Base-by-base conservation (phyloP, 2,797 vertebrate species). In the Oophaga sylvatica region DNA sequence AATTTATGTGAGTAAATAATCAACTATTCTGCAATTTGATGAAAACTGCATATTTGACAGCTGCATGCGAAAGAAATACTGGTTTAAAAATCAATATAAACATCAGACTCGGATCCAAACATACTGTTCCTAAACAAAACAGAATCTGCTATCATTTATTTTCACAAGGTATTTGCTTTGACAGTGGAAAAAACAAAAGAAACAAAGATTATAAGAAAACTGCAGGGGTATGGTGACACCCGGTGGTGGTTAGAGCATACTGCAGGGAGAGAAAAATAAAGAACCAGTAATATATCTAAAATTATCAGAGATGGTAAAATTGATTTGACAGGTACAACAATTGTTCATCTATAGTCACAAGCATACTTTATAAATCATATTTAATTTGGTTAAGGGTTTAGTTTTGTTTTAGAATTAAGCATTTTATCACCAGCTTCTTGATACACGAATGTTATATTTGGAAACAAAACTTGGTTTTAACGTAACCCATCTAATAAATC, bases 111-210 rank as follows among this genome's bases (percentile, higher is more conserved):
- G 22, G 35, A 67, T 53, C 59, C 59, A 85, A 87, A 86, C 65
- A 86, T 76, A 75, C 70, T 81, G 65, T 68, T 53, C 45, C 71
- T 77, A 57, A 76, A 87, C 41, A 79, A 79, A 81, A 76, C 48
- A 63, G 53, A 71, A 59, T 26, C 31, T 53, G 22, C 73, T 20
- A 71, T 60, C 26, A 83, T 80, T 84, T 84, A 83, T 83, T 77
- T 86, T 57, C 80, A 85, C 70, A 77, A 59, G 35, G 53, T 41
- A 78, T 78, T 89, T 78, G 41, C 57, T 85, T 81, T 75, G 67
- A 81, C 70, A 78, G 63, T 16, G 5, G 68, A 68, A 41, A 41
- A 76, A 53, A 70, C 41, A 68, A 67, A 75, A 6, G 41, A 16
- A 48, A 2, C 17, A 63, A 80, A 9, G 12, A 63, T 63, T 20